phyloP scores from a whole-genome alignment of 2,113 vertebrate genomes.

The Danio rerio region DNA sequence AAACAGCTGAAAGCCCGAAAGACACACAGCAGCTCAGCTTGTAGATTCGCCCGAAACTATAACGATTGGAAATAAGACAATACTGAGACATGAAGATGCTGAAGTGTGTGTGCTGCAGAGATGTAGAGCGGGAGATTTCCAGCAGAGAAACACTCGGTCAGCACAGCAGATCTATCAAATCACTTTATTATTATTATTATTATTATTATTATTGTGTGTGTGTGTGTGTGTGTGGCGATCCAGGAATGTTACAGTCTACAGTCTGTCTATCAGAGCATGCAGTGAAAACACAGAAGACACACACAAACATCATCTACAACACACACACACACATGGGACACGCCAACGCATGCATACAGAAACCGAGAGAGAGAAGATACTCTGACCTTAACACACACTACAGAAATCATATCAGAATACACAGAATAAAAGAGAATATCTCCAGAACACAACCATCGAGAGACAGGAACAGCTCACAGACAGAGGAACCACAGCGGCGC shows the following conservation, averaged over 20 bases:
- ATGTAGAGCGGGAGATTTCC: too few relatives aligned
- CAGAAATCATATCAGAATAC: conserved; percentile 62
- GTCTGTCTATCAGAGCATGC: conserved; percentile 86
- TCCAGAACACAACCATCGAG: conserved; percentile 75
- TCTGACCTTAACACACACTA: conserved; percentile 59
- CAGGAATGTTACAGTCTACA: conserved; percentile 86
- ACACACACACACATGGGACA: conserved; percentile 69
- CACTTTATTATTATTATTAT: conserved; percentile 75
- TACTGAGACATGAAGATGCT: too few relatives aligned
- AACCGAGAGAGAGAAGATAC: conserved; percentile 63
- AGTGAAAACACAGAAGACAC: conserved; percentile 82
- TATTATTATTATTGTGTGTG: conserved; percentile 57
- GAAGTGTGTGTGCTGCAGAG: too few relatives aligned
- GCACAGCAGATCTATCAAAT: conserved; percentile 76
- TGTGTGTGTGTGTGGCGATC: conserved; percentile 85
- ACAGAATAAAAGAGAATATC: conserved; percentile 71
- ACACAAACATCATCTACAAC: conserved; percentile 75
- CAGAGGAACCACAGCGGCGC: conserved; percentile 36
- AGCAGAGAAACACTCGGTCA: too few relatives aligned
- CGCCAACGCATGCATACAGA: conserved; percentile 82
- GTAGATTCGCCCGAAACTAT: too few relatives aligned
- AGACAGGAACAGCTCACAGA: conserved; percentile 77
- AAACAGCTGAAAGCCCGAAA: too few relatives aligned
- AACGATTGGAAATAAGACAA: too few relatives aligned
- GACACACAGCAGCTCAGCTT: too few relatives aligned